Base-by-base conservation (phyloP, 2,797 vertebrate genomes). In the Neomorphus geoffroyi region DNA sequence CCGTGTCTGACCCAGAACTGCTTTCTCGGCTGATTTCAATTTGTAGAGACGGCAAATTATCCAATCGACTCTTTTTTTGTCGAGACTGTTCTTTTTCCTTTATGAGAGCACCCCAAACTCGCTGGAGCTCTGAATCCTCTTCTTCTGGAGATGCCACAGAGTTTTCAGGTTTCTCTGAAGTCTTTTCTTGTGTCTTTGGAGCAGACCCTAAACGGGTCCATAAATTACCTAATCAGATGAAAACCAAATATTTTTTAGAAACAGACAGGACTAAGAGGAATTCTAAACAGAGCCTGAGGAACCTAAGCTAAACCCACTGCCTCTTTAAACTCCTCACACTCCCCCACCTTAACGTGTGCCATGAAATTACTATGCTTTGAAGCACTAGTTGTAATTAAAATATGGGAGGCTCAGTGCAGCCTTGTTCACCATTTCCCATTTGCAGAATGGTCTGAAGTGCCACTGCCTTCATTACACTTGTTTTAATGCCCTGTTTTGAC, bases 21-120 rank as follows among this genome's bases (percentile, higher is more conserved):
- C 99, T 99, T 96, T 99, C 99, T 39, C 99, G 98, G 98, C 99
- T 99, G 98, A 99, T 99, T 98, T 99, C 99, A 17, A 99, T 99
- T 96, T 99, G 99, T 94, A 99, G 98, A 4, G 99, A 99, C 2
- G 99, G 99, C 87, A 99, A 98, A 97, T 99, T 98, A 98, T 99
- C 99, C 97, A 99, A 97, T 4, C 99, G 98, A 95, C 99, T 99
- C 98, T 99, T 99, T 98, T 99, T 99, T 96, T 99, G 97, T 95
- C 98, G 98, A 62, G 98, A 98, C 72, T 98, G 97, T 96, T 99
- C 98, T 95, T 99, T 99, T 96, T 99, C 98, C 97, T 99, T 99
- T 94, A 99, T 99, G 97, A 99, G 98, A 97, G 98, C 99, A 33
- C 99, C 99, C 99, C 99, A 99, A 24, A 99, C 98, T 95, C 98